Percentiles rank a stretch among this genome's conserved stretches.
Conservation (phyloP, 2,888 invertebrate genomes). For the Leuctra nigra region DNA sequence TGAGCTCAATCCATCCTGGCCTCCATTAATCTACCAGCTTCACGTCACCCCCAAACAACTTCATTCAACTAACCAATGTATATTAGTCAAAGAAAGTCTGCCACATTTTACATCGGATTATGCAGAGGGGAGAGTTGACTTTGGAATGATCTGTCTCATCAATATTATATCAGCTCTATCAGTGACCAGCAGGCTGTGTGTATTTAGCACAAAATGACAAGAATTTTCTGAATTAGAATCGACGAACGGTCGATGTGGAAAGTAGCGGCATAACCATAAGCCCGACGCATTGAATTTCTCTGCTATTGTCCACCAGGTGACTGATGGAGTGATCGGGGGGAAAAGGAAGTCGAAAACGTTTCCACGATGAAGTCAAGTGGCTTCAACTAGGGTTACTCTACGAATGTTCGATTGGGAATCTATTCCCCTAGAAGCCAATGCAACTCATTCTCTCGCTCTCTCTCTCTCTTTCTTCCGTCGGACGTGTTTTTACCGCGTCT, state of each 20-base stretch:
- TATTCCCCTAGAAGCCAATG: constrained; percentile 13
- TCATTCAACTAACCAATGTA: no score
- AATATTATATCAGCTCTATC: no score
- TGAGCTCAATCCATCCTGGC: background rate
- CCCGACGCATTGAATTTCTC: constrained; percentile 1
- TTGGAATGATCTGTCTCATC: constrained; percentile 5
- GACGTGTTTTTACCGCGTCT: background rate
- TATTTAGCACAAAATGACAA: background rate
- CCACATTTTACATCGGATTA: constrained; percentile 7
- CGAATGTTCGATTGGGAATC: constrained; percentile 12
- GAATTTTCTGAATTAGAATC: constrained; percentile 9
- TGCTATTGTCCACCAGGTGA: background rate
- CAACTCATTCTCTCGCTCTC: no score
- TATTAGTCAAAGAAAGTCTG: no score
- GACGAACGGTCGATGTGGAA: constrained; percentile 7
- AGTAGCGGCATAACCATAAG: constrained; percentile 5
- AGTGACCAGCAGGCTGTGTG: no score
- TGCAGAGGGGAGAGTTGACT: constrained; percentile 1
- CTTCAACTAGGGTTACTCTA: background rate
- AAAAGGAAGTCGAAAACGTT: background rate
- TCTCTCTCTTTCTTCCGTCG: background rate
- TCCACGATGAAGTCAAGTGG: constrained; percentile 2
- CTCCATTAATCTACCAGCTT: background rate
- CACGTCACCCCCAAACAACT: constrained; percentile 12
- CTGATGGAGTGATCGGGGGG: background rate